phyloP scores from a whole-genome alignment of 2,797 vertebrate genomes.

The Danionella dracula region DNA sequence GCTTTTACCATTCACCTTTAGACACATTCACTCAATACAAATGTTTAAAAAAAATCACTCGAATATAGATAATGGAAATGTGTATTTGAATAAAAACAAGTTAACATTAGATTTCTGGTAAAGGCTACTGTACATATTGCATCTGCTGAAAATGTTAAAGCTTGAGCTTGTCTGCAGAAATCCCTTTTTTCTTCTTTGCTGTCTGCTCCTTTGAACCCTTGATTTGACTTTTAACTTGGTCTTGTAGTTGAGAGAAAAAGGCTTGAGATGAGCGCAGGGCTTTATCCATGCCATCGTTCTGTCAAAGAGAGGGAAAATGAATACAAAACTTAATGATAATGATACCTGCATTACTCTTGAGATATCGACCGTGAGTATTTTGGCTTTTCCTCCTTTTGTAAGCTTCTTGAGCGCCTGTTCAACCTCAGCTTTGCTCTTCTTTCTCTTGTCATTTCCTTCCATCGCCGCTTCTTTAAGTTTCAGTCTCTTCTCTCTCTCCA shows the following conservation, averaged over 20 bases:
- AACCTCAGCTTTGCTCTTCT: slow-evolving; percentile 69
- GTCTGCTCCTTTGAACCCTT: slow-evolving; percentile 72
- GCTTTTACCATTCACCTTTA: no score
- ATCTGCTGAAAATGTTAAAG: slow-evolving; percentile 62
- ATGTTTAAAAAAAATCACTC: neutral
- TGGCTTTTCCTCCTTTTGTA: slow-evolving; percentile 80
- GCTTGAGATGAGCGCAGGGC: slow-evolving; percentile 87
- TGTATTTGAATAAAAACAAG: slow-evolving; percentile 37
- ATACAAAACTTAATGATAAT: neutral
- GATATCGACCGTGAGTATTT: slow-evolving; percentile 80
- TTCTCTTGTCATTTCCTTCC: slow-evolving; percentile 60
- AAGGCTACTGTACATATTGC: slow-evolving; percentile 30
- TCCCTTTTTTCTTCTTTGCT: slow-evolving; percentile 76
- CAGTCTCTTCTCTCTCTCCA: slow-evolving; percentile 74
- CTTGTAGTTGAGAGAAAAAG: slow-evolving; percentile 94
- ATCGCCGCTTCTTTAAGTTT: slow-evolving; percentile 73
- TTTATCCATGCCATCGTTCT: slow-evolving; percentile 95
- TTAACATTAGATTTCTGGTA: neutral
- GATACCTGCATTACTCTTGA: neutral
- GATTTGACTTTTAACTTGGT: slow-evolving; percentile 92
- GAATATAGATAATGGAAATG: neutral
- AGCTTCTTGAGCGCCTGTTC: slow-evolving; percentile 76
- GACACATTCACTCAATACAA: no score
- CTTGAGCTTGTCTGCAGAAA: slow-evolving; percentile 88
- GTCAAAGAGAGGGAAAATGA: slow-evolving; percentile 21